Evolutionary conservation across 92 coral and sea anemone genomes (phyloP), one percentile per base, ranked within the genome.

Genomic region (Epizoanthus stellaris): DNA sequence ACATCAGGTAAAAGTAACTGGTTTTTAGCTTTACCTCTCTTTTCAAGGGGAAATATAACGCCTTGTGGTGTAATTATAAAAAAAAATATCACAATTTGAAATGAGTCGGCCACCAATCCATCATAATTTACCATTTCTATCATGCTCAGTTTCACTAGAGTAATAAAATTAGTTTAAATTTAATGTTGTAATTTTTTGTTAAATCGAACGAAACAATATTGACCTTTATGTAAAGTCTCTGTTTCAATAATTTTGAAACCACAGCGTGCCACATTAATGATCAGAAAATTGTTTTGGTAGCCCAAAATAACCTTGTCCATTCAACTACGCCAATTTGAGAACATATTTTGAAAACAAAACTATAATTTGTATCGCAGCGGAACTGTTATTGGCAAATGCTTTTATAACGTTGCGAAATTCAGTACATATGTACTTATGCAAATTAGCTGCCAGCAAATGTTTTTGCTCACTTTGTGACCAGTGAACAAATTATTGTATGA

Each of bases 391-490:
- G 42, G 13, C 59, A 63, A 79, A 63, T 67, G 57, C 23, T 63
- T 79, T 6, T 21, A 79, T n/a, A 62, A 79, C 58, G 71, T 58
- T 14, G 45, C 25, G 63, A 61, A 40, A n/a, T 59, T 42, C 16
- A 39, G 40, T 40, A 79, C 43, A 79, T 58, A 61, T n/a, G n/a
- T 34, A 15, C 34, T 76, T 7, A 77, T 79, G 83, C 71, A 79
- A 63, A 62, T 79, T 63, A 17, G 43, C 36, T 57, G 11, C 47
- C 43, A 19, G 52, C 11, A 38, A 17, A 6, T 16, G 59, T 20
- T 63, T 62, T 63, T 79, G 12, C 47, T 77, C 54, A 12, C 61
- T 79, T 21, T 12, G 72, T 42, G 45, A 79, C 67, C 21, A 79
- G 10, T 56, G 53, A 25, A 56, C 19, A 34, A 45, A 34, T 72